Evolutionary conservation across 2,888 invertebrate species (phyloP).

Genomic region (Neoaliturus tenellus): DNA sequence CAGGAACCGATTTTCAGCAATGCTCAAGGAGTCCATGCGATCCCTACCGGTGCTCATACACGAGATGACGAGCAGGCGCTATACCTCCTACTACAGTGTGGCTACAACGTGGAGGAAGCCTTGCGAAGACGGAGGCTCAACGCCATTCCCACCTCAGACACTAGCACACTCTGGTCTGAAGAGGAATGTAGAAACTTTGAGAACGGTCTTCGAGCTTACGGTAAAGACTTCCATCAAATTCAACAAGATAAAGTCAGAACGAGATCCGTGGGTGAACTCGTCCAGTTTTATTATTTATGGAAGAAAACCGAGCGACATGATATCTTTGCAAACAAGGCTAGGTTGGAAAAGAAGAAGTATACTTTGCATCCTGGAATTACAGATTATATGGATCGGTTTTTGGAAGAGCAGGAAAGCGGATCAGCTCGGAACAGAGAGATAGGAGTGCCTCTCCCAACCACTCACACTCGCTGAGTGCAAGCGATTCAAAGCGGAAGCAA

Average conservation of each 20-base stretch:
- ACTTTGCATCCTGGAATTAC: constrained; percentile 94
- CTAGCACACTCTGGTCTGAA: constrained; percentile 95
- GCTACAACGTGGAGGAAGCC: constrained; percentile 96
- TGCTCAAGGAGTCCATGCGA: constrained; percentile 74
- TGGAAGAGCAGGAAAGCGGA: constrained; percentile 86
- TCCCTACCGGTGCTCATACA: constrained; percentile 83
- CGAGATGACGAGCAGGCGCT: constrained; percentile 94
- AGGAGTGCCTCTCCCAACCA: constrained; percentile 79
- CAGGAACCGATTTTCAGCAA: constrained; percentile 71
- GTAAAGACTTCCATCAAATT: constrained; percentile 97
- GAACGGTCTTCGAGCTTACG: constrained; percentile 93
- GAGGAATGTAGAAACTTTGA: constrained; percentile 98
- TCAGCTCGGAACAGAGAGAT: constrained; percentile 71
- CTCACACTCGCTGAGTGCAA: constrained; percentile 65
- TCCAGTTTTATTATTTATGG: constrained; percentile 98
- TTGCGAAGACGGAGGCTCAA: constrained; percentile 86
- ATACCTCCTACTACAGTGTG: constrained; percentile 93
- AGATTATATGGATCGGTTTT: constrained; percentile 95
- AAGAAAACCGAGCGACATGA: constrained; percentile 99
- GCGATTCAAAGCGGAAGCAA: constrained; percentile 66
- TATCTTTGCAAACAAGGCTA: constrained; percentile 88
- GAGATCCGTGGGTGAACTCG: constrained; percentile 96
- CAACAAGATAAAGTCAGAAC: constrained; percentile 95
- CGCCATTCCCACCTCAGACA: constrained; percentile 80
- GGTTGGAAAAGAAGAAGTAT: constrained; percentile 95